Conservation (phyloP, 2,888 invertebrate species). For the Hemicrepidius hirtus region DNA sequence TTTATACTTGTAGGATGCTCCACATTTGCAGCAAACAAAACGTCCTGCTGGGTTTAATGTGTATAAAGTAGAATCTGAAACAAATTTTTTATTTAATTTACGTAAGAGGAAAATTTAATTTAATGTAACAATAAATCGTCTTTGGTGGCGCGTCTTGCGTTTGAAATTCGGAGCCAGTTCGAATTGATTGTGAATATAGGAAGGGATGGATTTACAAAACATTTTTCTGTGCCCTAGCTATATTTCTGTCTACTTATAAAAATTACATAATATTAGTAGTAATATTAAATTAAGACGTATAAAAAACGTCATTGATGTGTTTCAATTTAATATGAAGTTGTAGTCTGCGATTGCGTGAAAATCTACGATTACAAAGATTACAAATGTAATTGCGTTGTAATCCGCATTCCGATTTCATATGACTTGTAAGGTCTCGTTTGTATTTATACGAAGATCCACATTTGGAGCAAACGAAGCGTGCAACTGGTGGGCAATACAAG, state of each 20-base stretch:
- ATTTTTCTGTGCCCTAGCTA: too few species aligned
- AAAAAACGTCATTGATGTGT: constrained; percentile 49
- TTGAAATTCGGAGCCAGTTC: too few species aligned
- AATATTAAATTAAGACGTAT: background rate
- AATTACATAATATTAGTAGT: too few species aligned
- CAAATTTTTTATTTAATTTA: too few species aligned
- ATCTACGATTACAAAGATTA: constrained; percentile 38
- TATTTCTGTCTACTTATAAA: too few species aligned
- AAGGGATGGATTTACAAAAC: too few species aligned
- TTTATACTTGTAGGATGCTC: constrained; percentile 64
- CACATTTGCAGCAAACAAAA: constrained; percentile 54
- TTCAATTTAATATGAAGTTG: constrained; percentile 47
- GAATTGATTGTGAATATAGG: too few species aligned
- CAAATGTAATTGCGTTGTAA: constrained; percentile 55
- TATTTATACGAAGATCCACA: constrained; percentile 46
- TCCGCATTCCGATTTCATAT: constrained; percentile 57
- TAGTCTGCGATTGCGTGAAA: constrained; percentile 55
- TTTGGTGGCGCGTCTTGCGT: too few species aligned
- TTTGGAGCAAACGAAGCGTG: constrained; percentile 32
- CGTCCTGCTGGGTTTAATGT: constrained; percentile 32
- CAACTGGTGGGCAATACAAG: constrained; percentile 8
- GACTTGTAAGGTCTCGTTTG: constrained; percentile 52
- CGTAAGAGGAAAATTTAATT: too few species aligned
- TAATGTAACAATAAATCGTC: too few species aligned
- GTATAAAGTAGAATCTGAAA: background rate